Percentiles rank a stretch among this genome's conserved stretches.
phyloP scores from a whole-genome alignment of 2,888 invertebrate species.

The Lasioglossum vierecki region DNA sequence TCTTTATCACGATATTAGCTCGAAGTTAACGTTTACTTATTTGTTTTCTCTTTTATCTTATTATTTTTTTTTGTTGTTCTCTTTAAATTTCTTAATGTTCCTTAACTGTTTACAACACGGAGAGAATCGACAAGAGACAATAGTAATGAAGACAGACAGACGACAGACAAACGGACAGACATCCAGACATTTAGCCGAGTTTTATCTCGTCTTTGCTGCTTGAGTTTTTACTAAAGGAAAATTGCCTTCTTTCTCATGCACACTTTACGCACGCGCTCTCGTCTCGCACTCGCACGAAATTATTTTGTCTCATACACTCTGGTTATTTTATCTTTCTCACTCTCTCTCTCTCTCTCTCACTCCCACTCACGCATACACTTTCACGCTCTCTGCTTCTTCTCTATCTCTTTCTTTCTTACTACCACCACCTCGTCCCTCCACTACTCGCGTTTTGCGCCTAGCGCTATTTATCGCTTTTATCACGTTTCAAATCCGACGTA shows the following conservation, averaged over 20 bases:
- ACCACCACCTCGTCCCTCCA: neutral
- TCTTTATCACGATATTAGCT: neutral
- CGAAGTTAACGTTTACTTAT: neutral
- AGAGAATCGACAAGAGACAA: slow-evolving; percentile 79
- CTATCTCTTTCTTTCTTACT: neutral
- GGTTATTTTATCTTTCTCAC: neutral
- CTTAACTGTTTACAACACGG: slow-evolving; percentile 80
- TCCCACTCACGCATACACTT: neutral
- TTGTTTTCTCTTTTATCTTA: neutral
- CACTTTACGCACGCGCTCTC: neutral
- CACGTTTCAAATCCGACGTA: slow-evolving; percentile 55
- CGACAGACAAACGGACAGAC: slow-evolving; percentile 79
- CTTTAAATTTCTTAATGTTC: slow-evolving; percentile 1
- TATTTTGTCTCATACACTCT: neutral
- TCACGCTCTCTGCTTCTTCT: neutral
- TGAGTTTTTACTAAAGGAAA: slow-evolving; percentile 5
- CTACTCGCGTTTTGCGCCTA: slow-evolving; percentile 36
- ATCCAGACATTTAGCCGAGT: slow-evolving; percentile 74
- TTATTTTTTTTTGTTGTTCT: neutral
- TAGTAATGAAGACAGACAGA: slow-evolving; percentile 74
- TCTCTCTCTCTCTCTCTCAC: neutral
- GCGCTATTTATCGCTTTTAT: slow-evolving; percentile 36
- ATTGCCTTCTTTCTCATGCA: slow-evolving; percentile 14
- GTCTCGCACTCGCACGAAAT: neutral
- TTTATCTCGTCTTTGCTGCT: slow-evolving; percentile 42